A percentile compares a stretch with the other conserved stretches of the same genome.
phyloP scores from a whole-genome alignment of 2,797 vertebrate genomes.

The Pseudopleuronectes americanus region DNA sequence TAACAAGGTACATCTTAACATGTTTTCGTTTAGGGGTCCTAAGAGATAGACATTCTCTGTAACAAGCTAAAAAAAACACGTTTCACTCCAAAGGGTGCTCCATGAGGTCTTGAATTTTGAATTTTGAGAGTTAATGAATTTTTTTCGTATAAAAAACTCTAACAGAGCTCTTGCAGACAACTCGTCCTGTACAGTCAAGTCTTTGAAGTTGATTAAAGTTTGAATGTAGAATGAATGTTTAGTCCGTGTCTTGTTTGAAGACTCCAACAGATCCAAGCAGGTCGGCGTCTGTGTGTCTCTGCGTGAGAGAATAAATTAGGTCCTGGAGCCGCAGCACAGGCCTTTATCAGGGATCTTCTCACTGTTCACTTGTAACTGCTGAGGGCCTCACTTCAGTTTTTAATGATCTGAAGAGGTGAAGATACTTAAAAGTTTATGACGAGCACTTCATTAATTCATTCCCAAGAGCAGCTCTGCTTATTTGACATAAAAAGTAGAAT shows the following conservation, averaged over 20 bases:
- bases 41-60: too few relatives aligned
- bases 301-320: constrained; percentile 12
- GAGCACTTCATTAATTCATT: constrained; percentile 33
- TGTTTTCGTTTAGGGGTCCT: too few relatives aligned
- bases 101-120: too few relatives aligned
- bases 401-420: constrained; percentile 52
- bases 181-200: too few relatives aligned
- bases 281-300: neutral
- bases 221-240: neutral
- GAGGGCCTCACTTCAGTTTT: constrained; percentile 34
- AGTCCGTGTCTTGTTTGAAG: neutral
- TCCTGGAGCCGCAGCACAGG: constrained; percentile 17
- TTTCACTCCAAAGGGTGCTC: too few relatives aligned
- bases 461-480: neutral
- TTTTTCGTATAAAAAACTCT: too few relatives aligned
- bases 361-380: constrained; percentile 26
- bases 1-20: too few relatives aligned
- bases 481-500: neutral
- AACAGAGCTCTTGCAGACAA: too few relatives aligned
- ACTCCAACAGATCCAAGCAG: neutral
- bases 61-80: too few relatives aligned
- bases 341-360: constrained; percentile 17
- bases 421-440: constrained; percentile 46
- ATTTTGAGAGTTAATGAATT: too few relatives aligned
- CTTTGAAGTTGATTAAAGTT: neutral